These are phyloP conservation scores for Carduelis carduelis DNA, from an alignment of 2,797 vertebrate genomes.

Conservation along the genomic window DNA sequence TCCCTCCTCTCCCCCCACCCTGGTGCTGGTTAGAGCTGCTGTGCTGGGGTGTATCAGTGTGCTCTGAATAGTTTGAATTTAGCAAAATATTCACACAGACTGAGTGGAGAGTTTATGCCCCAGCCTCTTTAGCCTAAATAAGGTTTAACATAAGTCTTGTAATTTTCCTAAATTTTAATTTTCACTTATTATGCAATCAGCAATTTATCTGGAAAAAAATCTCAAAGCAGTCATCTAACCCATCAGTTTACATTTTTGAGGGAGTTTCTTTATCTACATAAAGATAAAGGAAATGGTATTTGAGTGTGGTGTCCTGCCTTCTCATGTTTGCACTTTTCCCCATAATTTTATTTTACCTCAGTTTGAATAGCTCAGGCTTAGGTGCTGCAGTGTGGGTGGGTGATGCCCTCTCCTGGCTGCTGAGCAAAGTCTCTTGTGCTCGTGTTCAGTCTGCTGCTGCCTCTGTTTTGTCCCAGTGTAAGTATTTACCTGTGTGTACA, in stretches of 20 bases:
- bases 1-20: background rate
- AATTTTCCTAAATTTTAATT: background rate
- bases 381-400: background rate
- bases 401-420: constrained; percentile 24
- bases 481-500: fast-evolving
- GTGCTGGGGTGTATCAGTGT: background rate
- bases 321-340: background rate
- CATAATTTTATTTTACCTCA: no score
- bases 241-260: background rate
- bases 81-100: background rate
- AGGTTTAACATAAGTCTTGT: fast-evolving
- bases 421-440: background rate
- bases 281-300: background rate
- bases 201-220: fast-evolving
- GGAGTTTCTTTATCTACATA: no score
- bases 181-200: fast-evolving
- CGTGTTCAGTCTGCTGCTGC: background rate
- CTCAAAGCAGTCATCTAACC: background rate
- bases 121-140: background rate
- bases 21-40: fast-evolving
- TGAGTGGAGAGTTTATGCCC: background rate
- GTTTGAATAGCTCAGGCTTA: background rate
- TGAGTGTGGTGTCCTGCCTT: fast-evolving
- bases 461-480: fast-evolving
- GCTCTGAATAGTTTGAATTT: background rate